Evolutionary conservation across 2,797 vertebrate genomes (phyloP), one percentile per base, ranked within the genome.

Genomic region (Molossus molossus): DNA sequence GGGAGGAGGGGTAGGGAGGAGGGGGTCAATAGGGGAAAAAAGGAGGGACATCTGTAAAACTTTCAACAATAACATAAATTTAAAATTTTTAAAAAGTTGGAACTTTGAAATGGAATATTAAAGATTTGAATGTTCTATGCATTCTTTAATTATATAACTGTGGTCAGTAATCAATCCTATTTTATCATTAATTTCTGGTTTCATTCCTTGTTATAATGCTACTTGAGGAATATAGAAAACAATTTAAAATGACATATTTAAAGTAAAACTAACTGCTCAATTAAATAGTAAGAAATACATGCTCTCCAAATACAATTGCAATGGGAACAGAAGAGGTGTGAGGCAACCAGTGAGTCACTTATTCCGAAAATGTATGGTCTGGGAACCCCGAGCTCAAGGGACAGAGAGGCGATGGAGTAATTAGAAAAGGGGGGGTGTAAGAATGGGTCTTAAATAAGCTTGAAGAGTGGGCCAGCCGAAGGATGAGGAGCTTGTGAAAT

Each of bases 241-340:
- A 45, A 90, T 84, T 95, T 96, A n/a, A 82, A 86, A 14, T 73
- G 8, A 23, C 60, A 11, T 29, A 60, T 80, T 94, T 81, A 85
- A 80, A 85, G 48, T 20, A 80, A 85, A 93, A 53, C 2, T 87
- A 90, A 80, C 21, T 64, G 84, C 75, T 75, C 48, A 70, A 55
- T 87, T 87, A 91, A 60, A 65, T 57, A 80, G 7, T 87, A 64
- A 77, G 48, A 37, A 72, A 86, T 60, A 29, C 15, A 73, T 67
- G 29, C 20, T 93, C 25, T 84, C n/a, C 55, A 87, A 86, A 93
- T 73, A 70, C 10, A 21, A 40, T 50, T 11, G 45, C 85, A 69
- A 13, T 23, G 45, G 50, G 40, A 57, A 75, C n/a, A 55, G 55
- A 88, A 65, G n/a, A 33, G 65, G 14, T 69, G 17, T 90, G 23